Percentiles rank a stretch among this genome's conserved stretches.
These are phyloP conservation scores for Semnornis frantzii DNA, from an alignment of 2,113 vertebrate species.

Conservation along the genomic window DNA sequence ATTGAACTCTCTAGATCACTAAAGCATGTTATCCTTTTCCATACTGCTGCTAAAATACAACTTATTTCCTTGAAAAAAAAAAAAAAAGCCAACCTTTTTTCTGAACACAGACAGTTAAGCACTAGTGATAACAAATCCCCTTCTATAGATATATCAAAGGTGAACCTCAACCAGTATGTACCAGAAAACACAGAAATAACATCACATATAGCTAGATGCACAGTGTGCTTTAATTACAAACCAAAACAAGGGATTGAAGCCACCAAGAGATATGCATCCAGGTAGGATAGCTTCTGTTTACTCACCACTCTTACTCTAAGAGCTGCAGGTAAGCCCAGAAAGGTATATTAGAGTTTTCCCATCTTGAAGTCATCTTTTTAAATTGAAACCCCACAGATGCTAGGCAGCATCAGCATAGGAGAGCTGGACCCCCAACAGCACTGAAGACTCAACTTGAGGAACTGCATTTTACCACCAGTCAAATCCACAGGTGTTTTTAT, in stretches of 20 bases:
- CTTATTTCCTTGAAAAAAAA: background rate
- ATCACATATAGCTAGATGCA: background rate
- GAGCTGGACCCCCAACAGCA: accelerated
- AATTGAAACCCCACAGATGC: background rate
- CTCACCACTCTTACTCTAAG: background rate
- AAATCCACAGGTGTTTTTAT: background rate
- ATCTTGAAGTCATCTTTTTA: background rate
- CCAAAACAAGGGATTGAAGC: background rate
- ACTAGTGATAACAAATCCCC: background rate
- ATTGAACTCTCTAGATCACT: background rate
- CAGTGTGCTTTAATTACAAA: background rate
- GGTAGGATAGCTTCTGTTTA: background rate
- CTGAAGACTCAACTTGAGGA: background rate
- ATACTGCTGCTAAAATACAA: background rate
- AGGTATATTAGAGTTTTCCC: background rate
- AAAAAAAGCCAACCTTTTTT: background rate
- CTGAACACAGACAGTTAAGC: background rate
- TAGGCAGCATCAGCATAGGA: accelerated
- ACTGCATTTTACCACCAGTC: background rate
- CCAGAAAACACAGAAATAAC: background rate
- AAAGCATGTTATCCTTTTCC: background rate
- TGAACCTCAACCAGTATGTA: accelerated
- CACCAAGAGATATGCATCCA: accelerated
- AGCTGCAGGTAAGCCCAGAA: background rate
- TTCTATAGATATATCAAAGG: background rate